These are phyloP conservation scores for Daboia siamensis DNA, from an alignment of 2,113 vertebrate species.

Conservation along the genomic window DNA sequence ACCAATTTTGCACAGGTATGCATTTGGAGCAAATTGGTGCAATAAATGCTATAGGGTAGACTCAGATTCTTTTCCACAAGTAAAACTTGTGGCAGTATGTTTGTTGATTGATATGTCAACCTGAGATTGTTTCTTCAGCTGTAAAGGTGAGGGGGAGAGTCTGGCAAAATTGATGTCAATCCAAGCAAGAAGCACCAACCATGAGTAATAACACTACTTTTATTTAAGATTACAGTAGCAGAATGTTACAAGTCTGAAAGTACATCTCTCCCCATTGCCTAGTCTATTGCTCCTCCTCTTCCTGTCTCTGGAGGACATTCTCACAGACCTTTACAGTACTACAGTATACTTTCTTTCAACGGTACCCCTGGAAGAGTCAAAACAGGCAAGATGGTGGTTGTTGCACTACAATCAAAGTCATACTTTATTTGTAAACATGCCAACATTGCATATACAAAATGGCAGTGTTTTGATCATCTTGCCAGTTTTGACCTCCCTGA, in stretches of 20 bases:
- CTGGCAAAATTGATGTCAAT: not conserved
- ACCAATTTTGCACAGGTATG: not conserved
- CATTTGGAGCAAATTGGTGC: not conserved
- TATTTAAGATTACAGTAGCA: not conserved
- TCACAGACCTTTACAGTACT: not conserved
- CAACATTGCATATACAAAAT: not conserved
- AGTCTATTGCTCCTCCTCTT: not conserved
- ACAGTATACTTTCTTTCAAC: not conserved
- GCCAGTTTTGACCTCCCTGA: not conserved
- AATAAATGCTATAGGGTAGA: not conserved
- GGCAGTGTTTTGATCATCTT: not conserved
- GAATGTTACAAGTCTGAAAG: not conserved
- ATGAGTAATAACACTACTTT: not conserved
- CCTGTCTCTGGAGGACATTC: not conserved
- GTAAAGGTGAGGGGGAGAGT: no score
- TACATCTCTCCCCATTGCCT: not conserved
- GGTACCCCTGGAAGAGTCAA: not conserved
- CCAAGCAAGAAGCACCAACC: not conserved
- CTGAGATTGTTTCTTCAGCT: no score
- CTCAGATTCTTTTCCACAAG: not conserved
- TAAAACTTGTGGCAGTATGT: not conserved
- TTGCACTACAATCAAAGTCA: not conserved
- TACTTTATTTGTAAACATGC: not conserved
- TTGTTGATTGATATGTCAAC: not conserved
- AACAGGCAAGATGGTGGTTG: not conserved